Evolutionary conservation across 2,888 invertebrate species (phyloP), one percentile per base, ranked within the genome.

Genomic region (Thumatha senex): DNA sequence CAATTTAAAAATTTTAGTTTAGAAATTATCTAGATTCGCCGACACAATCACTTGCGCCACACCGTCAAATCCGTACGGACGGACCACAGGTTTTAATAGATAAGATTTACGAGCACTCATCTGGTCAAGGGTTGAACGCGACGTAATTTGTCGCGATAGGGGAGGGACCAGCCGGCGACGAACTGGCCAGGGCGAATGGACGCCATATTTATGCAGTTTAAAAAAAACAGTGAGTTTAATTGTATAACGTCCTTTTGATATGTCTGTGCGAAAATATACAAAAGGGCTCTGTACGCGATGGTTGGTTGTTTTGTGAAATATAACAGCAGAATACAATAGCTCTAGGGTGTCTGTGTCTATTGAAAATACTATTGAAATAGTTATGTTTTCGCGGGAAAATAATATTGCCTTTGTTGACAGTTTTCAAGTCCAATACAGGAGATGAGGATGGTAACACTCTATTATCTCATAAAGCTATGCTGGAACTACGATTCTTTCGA

Each of bases 61-160:
- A 52, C 45, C 39, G 24, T 24, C 40, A 49, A 51, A 52, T 50
- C 54, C 51, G 42, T 54, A 57, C 59, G 51, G 46, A 54, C 54
- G 52, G 56, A 60, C 67, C 66, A 61, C 69, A 75, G 78, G 82
- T 80, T 84, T 83, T 82, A 84, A 84, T 84, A 79, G 82, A 75
- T 72, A 76, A 82, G 86, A 86, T 86, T 86, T 86, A 86, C 76
- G 82, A 68, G 70, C 72, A 75, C 82, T 86, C 86, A 86, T 85
- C 86, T 84, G 86, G 84, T 74, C 80, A 82, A 78, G 82, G 86
- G 84, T 73, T 72, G 70, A 68, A 64, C 61, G 66, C 66, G 66
- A 71, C 71, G 78, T 81, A 77, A 84, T 84, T 83, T 84, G 85
- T 82, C 74, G 80, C 72, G 72, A 63, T 66, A 53, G 70, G 65